Percentiles rank a stretch among this genome's conserved stretches.
phyloP scores from a whole-genome alignment of 2,113 vertebrate species.

The Toxotes jaculatrix region DNA sequence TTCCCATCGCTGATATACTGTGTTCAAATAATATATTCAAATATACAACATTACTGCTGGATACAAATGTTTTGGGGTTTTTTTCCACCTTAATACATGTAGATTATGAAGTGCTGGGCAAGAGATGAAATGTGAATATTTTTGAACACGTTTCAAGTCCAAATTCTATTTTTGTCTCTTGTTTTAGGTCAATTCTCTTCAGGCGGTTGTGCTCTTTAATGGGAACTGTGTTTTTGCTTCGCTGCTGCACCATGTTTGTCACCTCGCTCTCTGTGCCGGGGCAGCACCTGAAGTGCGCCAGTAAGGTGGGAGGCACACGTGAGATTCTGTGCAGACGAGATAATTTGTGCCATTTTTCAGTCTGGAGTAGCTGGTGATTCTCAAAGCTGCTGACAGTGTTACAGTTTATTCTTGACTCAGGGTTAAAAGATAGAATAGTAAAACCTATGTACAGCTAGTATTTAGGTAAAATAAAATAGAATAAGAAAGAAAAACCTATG shows the following conservation, averaged over 20 bases:
- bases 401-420: constrained; percentile 13
- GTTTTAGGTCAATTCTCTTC: constrained; percentile 92
- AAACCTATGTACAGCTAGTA: too few species aligned
- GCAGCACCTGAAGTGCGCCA: constrained; percentile 95
- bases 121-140: background rate
- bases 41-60: background rate
- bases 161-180: constrained; percentile 35
- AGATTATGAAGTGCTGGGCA: background rate
- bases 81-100: background rate
- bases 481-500: too few species aligned
- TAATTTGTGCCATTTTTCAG: background rate
- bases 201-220: constrained; percentile 94
- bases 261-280: constrained; percentile 98
- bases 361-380: background rate
- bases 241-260: constrained; percentile 98
- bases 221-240: constrained; percentile 95
- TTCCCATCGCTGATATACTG: background rate
- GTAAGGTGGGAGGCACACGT: constrained; percentile 87
- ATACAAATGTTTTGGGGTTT: background rate
- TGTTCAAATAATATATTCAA: background rate
- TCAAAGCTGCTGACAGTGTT: background rate
- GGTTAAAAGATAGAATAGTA: too few species aligned
- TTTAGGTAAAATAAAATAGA: too few species aligned
- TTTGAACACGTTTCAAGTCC: background rate
- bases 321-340: constrained; percentile 19